Evolutionary conservation across 2,888 invertebrate species (phyloP), one percentile per base, ranked within the genome.

Genomic region (Leptopilina myrica): DNA sequence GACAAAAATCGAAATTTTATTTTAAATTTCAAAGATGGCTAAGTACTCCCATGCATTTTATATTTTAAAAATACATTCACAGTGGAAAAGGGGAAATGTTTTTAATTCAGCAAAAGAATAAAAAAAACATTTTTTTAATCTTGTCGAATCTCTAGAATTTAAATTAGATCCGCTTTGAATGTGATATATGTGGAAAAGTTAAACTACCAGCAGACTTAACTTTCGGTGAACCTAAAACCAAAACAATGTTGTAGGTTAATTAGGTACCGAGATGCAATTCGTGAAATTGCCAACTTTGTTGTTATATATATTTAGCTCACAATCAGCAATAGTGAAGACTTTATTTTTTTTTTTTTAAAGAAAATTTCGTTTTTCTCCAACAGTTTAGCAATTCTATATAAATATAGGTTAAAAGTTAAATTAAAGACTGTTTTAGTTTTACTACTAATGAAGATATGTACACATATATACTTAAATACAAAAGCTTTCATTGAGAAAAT

Each of bases 161-260:
- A 62, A 62, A 62, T 62, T 15, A 62, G 62, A n/a, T 62, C 62
- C n/a, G 9, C 20, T n/a, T 33, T 7, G 62, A 62, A 9, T 62
- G 62, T 62, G 62, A 62, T 62, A 62, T 62, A 62, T 9, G 62
- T 20, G 15, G 62, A 62, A 62, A 62, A 62, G 62, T 62, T 62
- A 62, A 62, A 62, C 15, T 62, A 33, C 33, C 33, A 33, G 33
- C 33, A 15, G 62, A 62, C 62, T 62, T 15, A 62, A 62, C 62
- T 62, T 62, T 62, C 62, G 9, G 20, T 20, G 9, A 62, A 62
- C 9, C 62, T 15, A 20, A 62, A 62, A 62, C n/a, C 62, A 62
- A 62, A 62, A 62, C 20, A 62, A 62, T 62, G 20, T 62, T 15
- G 15, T 15, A 62, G 15, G 62, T 62, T 62, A 62, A 62, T 59